Evolutionary conservation across 2,113 vertebrate genomes (phyloP), one percentile per base, ranked within the genome.

Genomic region (Hemibagrus wyckioides): DNA sequence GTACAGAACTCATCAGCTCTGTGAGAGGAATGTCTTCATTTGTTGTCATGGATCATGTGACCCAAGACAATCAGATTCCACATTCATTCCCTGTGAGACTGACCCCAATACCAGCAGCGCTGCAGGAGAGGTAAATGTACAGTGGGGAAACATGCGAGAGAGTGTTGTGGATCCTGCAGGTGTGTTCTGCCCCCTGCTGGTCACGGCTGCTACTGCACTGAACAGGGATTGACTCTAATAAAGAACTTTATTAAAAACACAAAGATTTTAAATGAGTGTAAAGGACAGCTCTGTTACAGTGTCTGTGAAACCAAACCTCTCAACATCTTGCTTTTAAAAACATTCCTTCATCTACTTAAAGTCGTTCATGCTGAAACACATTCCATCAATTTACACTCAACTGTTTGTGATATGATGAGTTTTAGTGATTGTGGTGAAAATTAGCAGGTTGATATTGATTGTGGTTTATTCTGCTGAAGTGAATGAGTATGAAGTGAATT

Each of bases 151-250:
- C n/a, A n/a, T n/a, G n/a, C 6, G 2, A 36, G 17, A 71, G 17
- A 0, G 4, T 75, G 21, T 15, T 99, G 97, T 73, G 97, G 99
- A 14, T 97, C 97, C 0, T 99, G 99, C 93, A 97, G 98, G 97
- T 99, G 80, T 0, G 92, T 89, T 15, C 85, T 86, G 84, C 67
- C 80, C 87, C 39, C 73, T 80, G 79, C 88, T 87, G 90, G 17
- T 71, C 52, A 25, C 41, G 65, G n/a, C 41, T 39, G 48, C 21
- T 85, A 76, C 33, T 57, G 6, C 57, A 33, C 33, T 48, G 25
- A 57, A 39, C 23, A 44, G 71, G 11, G 71, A n/a, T n/a, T n/a
- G n/a, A n/a, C n/a, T n/a, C n/a, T n/a, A 39, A 71, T 71, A 39
- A 73, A 41, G 21, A 15, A 14, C 9, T 75, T 44, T 44, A 73